Conservation (phyloP, 2,888 invertebrate species). For the Rhagonycha lutea region DNA sequence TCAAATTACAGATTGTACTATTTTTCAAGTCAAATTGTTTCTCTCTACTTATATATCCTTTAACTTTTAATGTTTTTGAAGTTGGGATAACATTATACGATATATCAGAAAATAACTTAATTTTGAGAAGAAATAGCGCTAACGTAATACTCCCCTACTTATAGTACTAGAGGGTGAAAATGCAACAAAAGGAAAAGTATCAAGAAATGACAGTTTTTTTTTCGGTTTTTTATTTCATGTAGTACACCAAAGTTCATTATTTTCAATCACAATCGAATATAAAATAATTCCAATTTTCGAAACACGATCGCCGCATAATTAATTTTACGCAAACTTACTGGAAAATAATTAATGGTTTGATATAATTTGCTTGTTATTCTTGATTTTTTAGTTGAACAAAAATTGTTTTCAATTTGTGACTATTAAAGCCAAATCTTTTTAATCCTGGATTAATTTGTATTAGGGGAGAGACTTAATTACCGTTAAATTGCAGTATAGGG, state of each 20-base stretch:
- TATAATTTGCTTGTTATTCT: neutral
- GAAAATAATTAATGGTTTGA: neutral
- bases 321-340: neutral
- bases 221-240: no score
- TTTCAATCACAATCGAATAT: neutral
- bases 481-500: conserved; percentile 7
- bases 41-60: neutral
- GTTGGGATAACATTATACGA: neutral
- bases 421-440: conserved; percentile 31
- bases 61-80: neutral
- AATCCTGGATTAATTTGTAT: conserved; percentile 25
- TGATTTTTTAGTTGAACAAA: neutral
- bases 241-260: no score
- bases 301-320: neutral
- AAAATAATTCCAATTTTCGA: neutral
- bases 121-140: neutral
- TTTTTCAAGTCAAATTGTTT: neutral
- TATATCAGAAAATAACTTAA: neutral
- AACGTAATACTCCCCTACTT: neutral
- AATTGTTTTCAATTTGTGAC: conserved; percentile 27
- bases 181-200: neutral
- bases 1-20: neutral
- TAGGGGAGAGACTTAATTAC: conserved; percentile 23
- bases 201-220: neutral
- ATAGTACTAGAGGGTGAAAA: neutral